Conservation (phyloP, 1,140 invertebrate genomes). For the Caenorhabditis latens region DNA sequence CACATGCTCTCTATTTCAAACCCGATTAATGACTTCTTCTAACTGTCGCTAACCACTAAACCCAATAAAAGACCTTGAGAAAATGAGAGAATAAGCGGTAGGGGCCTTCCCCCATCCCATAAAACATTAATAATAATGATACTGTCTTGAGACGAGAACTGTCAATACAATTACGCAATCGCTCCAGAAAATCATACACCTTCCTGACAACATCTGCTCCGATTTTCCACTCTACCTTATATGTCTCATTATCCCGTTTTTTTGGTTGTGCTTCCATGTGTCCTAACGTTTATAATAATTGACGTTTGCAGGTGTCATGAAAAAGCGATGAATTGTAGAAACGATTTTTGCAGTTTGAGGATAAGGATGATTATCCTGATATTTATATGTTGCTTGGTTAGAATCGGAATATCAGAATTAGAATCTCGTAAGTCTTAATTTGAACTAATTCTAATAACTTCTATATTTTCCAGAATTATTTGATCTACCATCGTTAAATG, state of each 20-base stretch:
- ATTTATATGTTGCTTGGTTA: not conserved
- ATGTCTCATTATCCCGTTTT: conserved; percentile 8
- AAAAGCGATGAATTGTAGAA: not conserved
- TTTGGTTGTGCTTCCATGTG: not conserved
- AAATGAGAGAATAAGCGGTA: not conserved
- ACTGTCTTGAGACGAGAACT: conserved; percentile 44
- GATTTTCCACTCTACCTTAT: not conserved
- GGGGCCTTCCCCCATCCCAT: not conserved
- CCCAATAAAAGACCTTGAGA: not conserved
- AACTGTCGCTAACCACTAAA: not conserved
- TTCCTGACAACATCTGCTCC: conserved; percentile 46
- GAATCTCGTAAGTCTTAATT: conserved; percentile 39
- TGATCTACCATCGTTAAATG: conserved; percentile 58
- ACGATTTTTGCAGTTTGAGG: not conserved
- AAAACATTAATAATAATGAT: conserved; percentile 54
- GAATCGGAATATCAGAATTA: conserved; percentile 4
- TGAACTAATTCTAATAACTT: not conserved
- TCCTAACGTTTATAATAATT: conserved; percentile 32
- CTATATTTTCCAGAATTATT: conserved; percentile 45
- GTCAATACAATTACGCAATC: conserved; percentile 56
- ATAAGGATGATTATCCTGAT: conserved; percentile 5
- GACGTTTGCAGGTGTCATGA: conserved; percentile 40
- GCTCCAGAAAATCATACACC: conserved; percentile 51
- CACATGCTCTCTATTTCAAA: no score
- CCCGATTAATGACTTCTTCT: not conserved